Evolutionary conservation across 2,113 vertebrate genomes (phyloP).

Genomic region (Rattus rattus): DNA sequence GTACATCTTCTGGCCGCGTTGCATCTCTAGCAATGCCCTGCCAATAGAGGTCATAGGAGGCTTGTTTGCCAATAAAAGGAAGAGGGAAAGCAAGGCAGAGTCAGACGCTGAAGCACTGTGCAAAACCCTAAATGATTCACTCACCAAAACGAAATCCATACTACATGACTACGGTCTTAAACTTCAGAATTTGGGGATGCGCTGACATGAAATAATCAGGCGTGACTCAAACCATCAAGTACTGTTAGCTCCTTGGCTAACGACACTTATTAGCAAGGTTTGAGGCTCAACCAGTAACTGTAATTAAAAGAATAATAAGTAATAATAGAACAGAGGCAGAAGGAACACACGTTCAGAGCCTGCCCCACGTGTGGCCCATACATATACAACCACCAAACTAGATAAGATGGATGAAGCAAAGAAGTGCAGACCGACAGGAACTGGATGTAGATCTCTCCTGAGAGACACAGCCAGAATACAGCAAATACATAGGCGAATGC

Average conservation of each 20-base stretch:
- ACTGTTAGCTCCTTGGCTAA: neutral
- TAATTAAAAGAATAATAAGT: neutral
- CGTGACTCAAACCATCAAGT: neutral
- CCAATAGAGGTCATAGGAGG: neutral
- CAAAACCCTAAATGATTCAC: neutral
- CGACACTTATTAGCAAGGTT: neutral
- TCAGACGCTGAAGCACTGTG: accelerated
- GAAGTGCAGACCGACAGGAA: too few relatives aligned
- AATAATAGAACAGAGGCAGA: too few relatives aligned
- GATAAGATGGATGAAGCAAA: too few relatives aligned
- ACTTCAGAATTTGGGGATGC: neutral
- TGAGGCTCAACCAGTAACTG: neutral
- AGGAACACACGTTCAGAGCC: too few relatives aligned
- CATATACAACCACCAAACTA: too few relatives aligned
- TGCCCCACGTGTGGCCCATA: too few relatives aligned
- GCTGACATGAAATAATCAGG: neutral
- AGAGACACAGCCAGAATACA: too few relatives aligned
- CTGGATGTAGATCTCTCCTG: too few relatives aligned
- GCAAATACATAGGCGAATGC: too few relatives aligned
- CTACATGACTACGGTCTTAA: neutral
- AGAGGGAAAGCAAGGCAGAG: neutral
- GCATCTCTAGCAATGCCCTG: neutral
- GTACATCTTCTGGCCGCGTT: neutral
- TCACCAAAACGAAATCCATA: neutral
- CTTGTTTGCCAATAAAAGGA: neutral